Evolutionary conservation across 2,888 invertebrate genomes (phyloP), one percentile per base, ranked within the genome.

Genomic region (Chloroclysta siterata): DNA sequence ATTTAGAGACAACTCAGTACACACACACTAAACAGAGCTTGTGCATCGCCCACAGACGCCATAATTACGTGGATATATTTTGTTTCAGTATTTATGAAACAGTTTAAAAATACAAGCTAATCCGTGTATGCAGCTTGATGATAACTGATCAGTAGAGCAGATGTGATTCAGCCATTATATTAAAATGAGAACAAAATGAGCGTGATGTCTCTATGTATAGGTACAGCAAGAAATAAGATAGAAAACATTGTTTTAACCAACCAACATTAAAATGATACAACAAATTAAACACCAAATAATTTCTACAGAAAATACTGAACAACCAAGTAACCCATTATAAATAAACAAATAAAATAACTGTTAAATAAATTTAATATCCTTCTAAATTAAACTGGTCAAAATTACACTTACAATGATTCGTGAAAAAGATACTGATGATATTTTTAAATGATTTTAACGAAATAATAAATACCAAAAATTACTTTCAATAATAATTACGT

Each of bases 281-380:
- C n/a, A 39, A 60, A 53, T 15, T 29, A 33, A 53, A 48, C 29
- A 48, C 15, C 42, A 53, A 56, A 46, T 29, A 56, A 53, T 47
- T 14, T 17, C 50, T 60, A 64, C 54, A 48, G 50, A 53, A 57
- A 57, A 52, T 53, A 57, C 50, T 29, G 33, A 61, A 65, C 57
- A 65, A 65, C 58, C 63, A 68, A 42, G 55, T 63, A 63, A 66
- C 63, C 60, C 60, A 63, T 60, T 57, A 51, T 22, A 60, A 63
- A 59, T 63, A 59, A 63, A 63, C 15, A 63, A 53, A 56, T 56
- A 59, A 55, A 56, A 52, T 39, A 60, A 42, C 8, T 36, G 41
- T 53, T 51, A 51, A 54, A 58, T 66, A 52, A 65, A 71, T 71
- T 71, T 65, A 71, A 71, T 71, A 71, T 66, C 65, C 71, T 71